phyloP scores from a whole-genome alignment of 2,113 vertebrate species.

The Rhynchomys soricoides region DNA sequence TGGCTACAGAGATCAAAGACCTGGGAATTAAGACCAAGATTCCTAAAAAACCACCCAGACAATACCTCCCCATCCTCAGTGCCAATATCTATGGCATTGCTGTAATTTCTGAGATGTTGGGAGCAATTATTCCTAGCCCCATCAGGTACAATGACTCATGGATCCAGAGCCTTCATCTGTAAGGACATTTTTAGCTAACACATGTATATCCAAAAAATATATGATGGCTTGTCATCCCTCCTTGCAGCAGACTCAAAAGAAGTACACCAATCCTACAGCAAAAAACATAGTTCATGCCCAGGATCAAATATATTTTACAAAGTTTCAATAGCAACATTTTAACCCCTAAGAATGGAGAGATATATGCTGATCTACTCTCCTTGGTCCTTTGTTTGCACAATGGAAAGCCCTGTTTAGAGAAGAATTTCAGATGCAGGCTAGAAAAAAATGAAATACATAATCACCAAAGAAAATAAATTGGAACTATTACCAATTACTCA shows the following conservation, averaged over 20 bases:
- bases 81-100: not conserved
- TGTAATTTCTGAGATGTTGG: no score
- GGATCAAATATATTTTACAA: not conserved
- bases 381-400: no score
- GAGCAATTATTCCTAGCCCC: no score
- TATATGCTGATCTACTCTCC: no score
- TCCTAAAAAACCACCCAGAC: not conserved
- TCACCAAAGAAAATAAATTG: not conserved
- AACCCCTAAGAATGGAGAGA: no score
- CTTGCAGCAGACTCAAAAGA: not conserved
- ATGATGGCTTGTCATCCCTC: not conserved
- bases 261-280: not conserved
- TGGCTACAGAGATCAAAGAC: not conserved
- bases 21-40: not conserved
- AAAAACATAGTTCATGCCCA: not conserved
- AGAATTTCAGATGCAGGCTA: no score
- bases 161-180: no score
- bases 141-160: no score
- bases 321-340: no score
- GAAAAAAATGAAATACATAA: no score
- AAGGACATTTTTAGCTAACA: no score
- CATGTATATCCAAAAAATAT: not conserved
- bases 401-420: no score
- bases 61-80: not conserved
- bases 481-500: not conserved